phyloP scores from a whole-genome alignment of 2,113 vertebrate species.

The Rhinopithecus roxellana region DNA sequence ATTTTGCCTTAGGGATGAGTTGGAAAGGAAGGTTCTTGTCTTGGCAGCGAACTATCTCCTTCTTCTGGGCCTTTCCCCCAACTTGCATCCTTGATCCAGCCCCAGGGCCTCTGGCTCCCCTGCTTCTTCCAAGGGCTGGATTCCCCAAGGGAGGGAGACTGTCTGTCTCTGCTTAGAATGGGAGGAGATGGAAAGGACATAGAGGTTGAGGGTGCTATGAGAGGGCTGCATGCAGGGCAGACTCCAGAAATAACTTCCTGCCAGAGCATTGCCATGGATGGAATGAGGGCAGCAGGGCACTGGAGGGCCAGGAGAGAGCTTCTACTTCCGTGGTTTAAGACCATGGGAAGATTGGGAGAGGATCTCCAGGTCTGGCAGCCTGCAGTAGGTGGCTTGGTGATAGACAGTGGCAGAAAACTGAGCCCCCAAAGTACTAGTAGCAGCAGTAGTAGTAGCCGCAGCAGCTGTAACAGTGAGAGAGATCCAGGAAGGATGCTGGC shows the following conservation, averaged over 20 bases:
- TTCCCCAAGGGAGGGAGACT: background rate
- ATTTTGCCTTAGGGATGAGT: background rate
- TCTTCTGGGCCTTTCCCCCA: background rate
- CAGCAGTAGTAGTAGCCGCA: background rate
- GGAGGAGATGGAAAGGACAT: background rate
- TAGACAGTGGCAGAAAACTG: background rate
- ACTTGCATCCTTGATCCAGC: background rate
- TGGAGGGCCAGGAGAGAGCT: background rate
- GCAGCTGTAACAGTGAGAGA: background rate
- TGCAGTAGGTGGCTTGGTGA: background rate
- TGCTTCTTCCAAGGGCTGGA: background rate
- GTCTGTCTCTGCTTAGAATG: background rate
- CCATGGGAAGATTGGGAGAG: background rate
- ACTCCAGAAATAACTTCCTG: slow-evolving; percentile 3
- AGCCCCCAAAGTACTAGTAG: background rate
- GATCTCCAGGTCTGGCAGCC: background rate
- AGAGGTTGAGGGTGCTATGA: background rate
- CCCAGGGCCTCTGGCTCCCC: background rate
- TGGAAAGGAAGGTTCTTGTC: background rate
- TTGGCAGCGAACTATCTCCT: background rate
- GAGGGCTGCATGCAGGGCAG: background rate
- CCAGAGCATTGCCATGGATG: background rate
- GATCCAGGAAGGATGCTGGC: slow-evolving; percentile 27
- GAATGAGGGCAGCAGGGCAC: background rate
- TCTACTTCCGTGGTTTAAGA: background rate